phyloP scores from a whole-genome alignment of 2,888 invertebrate species.

The Lasioglossum morio region DNA sequence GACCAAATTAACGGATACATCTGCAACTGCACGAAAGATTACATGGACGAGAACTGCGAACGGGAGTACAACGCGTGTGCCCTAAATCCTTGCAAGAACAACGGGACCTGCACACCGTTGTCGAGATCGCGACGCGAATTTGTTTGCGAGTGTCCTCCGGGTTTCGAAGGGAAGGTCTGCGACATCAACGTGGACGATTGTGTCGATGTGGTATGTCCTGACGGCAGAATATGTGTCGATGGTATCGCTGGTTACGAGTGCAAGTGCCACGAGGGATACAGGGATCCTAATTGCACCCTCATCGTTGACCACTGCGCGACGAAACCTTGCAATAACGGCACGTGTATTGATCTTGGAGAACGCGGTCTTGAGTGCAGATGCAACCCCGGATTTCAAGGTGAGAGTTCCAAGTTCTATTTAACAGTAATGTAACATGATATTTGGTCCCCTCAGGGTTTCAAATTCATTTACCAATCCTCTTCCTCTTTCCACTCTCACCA shows the following conservation, averaged over 20 bases:
- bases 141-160: slow-evolving; percentile 88
- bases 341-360: slow-evolving; percentile 88
- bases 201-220: slow-evolving; percentile 85
- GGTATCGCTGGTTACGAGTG: slow-evolving; percentile 87
- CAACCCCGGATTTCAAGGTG: slow-evolving; percentile 89
- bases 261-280: slow-evolving; percentile 87
- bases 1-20: slow-evolving; percentile 85
- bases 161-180: slow-evolving; percentile 89
- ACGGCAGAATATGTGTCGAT: slow-evolving; percentile 86
- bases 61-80: slow-evolving; percentile 87
- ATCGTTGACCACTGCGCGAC: slow-evolving; percentile 87
- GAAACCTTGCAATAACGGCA: slow-evolving; percentile 91
- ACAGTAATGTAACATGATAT: too few relatives aligned
- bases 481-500: too few relatives aligned
- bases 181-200: slow-evolving; percentile 90
- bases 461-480: too few relatives aligned
- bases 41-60: slow-evolving; percentile 87
- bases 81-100: slow-evolving; percentile 87
- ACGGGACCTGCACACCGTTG: slow-evolving; percentile 87
- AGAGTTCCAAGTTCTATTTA: slow-evolving; percentile 61
- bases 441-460: too few relatives aligned
- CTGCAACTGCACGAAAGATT: slow-evolving; percentile 87
- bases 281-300: slow-evolving; percentile 87
- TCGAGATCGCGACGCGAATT: slow-evolving; percentile 85
- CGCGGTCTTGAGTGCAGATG: slow-evolving; percentile 90